Evolutionary conservation across 2,113 vertebrate species (phyloP), one percentile per base, ranked within the genome.

Genomic region (Megaceryle maxima): DNA sequence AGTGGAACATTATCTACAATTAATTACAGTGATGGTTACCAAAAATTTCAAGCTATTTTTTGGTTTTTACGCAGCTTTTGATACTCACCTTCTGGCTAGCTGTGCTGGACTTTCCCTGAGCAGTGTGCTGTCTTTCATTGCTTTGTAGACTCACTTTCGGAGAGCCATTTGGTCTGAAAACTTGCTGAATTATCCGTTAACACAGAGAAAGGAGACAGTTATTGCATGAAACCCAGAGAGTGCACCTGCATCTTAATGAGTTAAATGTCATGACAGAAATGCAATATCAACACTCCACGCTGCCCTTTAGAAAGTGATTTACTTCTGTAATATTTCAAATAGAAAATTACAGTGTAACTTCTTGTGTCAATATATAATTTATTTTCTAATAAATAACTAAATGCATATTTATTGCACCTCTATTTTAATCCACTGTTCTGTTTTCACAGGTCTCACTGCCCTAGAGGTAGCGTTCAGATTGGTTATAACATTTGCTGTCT

Each of bases 101-200:
- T 70, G 57, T 55, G 88, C 94, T 90, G 88, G 84, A 87, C 93
- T 67, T 55, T 90, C 93, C 96, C 91, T 3, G 22, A 96, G 80
- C 95, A 83, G 72, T 39, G 62, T 69, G 83, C 88, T 92, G 60
- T 78, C 86, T 96, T 87, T 96, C 95, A 77, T 21, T 81, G 93
- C 83, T 96, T 95, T 93, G 87, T 94, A 91, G 93, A 83, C 88
- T 97, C 94, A 50, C 90, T 90, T 95, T 97, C 95, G 95, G 96
- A 94, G 89, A 97, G 67, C 81, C 97, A 95, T 97, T 98, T 97
- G 97, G 94, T 87, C 97, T 95, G 92, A 83, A 95, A 97, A 97
- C 96, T 97, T 96, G 80, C 96, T 82, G 92, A 94, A 96, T 98
- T 98, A 96, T 97, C 97, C 97, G 96, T 96, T 98, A 98, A 98